These are phyloP conservation scores for Drosophila virilis DNA, from an alignment of 1,140 invertebrate genomes.

Conservation along the genomic window DNA sequence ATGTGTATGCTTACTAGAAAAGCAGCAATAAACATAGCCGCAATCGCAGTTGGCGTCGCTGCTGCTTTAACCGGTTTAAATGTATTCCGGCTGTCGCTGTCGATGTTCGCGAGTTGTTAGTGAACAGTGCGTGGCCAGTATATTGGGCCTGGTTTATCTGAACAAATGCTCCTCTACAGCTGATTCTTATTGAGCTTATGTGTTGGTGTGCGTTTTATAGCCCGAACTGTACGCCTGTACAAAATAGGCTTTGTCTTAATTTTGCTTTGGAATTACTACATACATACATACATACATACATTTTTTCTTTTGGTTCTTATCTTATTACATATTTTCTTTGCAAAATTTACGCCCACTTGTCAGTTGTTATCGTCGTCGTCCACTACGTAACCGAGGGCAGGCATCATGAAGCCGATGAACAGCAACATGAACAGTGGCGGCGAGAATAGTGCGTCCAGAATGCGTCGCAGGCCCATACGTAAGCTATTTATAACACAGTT, in stretches of 20 bases:
- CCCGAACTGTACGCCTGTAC: constrained; percentile 20
- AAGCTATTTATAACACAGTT: constrained; percentile 69
- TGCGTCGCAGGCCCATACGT: constrained; percentile 78
- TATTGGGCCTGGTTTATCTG: constrained; percentile 7
- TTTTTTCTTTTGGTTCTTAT: constrained; percentile 66
- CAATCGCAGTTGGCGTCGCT: constrained; percentile 6
- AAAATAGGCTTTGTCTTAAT: constrained; percentile 22
- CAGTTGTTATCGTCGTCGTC: constrained; percentile 29
- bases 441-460: constrained; percentile 67
- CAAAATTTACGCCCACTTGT: constrained; percentile 51
- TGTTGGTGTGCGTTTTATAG: constrained; percentile 27
- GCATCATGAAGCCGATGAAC: constrained; percentile 63
- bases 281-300: constrained; percentile 18
- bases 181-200: constrained; percentile 3
- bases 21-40: background rate
- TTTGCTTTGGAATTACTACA: constrained; percentile 26
- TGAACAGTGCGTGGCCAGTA: constrained; percentile 14
- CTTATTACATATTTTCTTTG: constrained; percentile 57
- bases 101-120: background rate
- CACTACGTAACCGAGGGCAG: constrained; percentile 34
- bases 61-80: constrained; percentile 37
- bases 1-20: constrained; percentile 23
- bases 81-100: constrained; percentile 4
- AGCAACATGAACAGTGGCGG: constrained; percentile 65
- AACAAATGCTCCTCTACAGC: background rate